Base-by-base conservation (phyloP, 2,888 invertebrate species). In the Sinelater perroti region DNA sequence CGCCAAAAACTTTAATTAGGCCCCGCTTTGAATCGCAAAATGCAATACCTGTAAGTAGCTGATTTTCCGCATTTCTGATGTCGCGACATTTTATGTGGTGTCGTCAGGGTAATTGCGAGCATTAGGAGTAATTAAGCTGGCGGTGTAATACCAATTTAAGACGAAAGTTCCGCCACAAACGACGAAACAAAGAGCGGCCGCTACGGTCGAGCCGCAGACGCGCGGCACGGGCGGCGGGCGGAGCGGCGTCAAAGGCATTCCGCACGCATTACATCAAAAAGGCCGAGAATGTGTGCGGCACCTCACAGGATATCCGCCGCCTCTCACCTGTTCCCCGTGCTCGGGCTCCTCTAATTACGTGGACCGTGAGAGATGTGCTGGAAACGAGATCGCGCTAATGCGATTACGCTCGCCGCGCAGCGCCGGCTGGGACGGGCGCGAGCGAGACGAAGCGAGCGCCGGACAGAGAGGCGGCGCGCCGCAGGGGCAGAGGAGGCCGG, bases 331-430 rank as follows among this genome's bases (percentile, higher is more conserved):
- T 55, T 61, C 56, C 54, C 60, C 60, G 17, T 21, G 28, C 36
- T 36, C 13, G 42, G 21, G 20, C 40, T 52, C 57, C 59, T 65
- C 68, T 68, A 71, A 69, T 70, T 70, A 70, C 65, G 60, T 63
- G 63, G 54, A 62, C 67, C 68, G 68, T 70, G 62, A 63, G 70
- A 68, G 70, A 68, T 66, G 67, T 61, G 66, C 65, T 63, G 67
- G 68, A 73, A 73, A 73, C 71, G 73, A 74, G 73, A 73, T 72
- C 68, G 71, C 69, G 63, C 69, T 74, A 74, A 73, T 71, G 67
- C 72, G 72, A 74, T 74, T 73, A 73, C 62, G 64, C 21, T 38
- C 24, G 40, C 61, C 61, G 51, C 60, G 40, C 61, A 60, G 51
- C 60, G 61, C 61, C 59, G 56, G 54, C 56, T 51, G 51, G 59